These are phyloP conservation scores for Drosophila tsacasi DNA, from an alignment of 1,140 invertebrate genomes.

Conservation along the genomic window DNA sequence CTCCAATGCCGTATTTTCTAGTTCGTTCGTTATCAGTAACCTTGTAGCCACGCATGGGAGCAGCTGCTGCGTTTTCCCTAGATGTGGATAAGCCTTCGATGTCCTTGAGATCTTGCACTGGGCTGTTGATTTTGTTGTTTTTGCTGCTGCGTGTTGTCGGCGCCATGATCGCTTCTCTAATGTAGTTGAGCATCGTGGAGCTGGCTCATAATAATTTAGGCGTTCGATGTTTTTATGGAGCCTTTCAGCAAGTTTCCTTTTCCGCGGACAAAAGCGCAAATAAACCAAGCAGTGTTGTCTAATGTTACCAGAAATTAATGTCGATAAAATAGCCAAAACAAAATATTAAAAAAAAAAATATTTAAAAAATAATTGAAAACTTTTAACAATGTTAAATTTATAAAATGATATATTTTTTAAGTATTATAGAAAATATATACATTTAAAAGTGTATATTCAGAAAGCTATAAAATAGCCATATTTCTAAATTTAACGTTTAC, in stretches of 20 bases:
- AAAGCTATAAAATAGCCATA: background rate
- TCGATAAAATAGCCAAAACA: background rate
- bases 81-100: background rate
- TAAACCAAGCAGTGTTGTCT: slow-evolving; percentile 45
- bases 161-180: slow-evolving; percentile 76
- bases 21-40: slow-evolving; percentile 88
- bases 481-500: background rate
- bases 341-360: background rate
- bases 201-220: slow-evolving; percentile 11
- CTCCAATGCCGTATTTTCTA: slow-evolving; percentile 89
- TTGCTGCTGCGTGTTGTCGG: slow-evolving; percentile 71
- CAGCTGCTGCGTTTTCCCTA: slow-evolving; percentile 16
- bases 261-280: slow-evolving; percentile 53
- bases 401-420: too few relatives aligned
- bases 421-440: too few relatives aligned
- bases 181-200: slow-evolving; percentile 68
- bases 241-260: slow-evolving; percentile 74
- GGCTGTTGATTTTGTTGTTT: slow-evolving; percentile 21
- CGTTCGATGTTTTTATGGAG: slow-evolving; percentile 22
- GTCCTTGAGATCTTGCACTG: slow-evolving; percentile 35
- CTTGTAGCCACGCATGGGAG: slow-evolving; percentile 89
- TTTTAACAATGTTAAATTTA: too few relatives aligned
- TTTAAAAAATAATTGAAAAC: background rate
- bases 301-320: background rate
- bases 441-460: too few relatives aligned